A percentile compares a stretch with the other conserved stretches of the same genome.
phyloP scores from a whole-genome alignment of 2,113 vertebrate species.

The Sapajus apella region DNA sequence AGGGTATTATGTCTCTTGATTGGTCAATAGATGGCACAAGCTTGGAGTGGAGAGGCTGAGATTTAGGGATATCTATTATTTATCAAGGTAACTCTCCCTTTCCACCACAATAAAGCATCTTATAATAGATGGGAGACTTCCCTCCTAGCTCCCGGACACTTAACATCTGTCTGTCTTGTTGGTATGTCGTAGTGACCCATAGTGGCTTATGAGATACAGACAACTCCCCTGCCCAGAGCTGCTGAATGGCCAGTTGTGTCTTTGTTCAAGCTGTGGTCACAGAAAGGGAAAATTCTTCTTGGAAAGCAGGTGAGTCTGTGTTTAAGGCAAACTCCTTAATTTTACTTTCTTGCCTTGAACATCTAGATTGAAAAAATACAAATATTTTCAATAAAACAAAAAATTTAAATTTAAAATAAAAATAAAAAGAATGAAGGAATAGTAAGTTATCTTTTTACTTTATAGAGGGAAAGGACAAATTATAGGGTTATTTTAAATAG shows the following conservation, averaged over 20 bases:
- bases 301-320: background rate
- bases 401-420: background rate
- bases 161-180: background rate
- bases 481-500: conserved; percentile 39
- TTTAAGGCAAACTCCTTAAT: background rate
- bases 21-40: background rate
- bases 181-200: background rate
- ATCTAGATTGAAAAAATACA: background rate
- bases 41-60: background rate
- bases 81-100: background rate
- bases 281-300: background rate
- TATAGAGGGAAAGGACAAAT: background rate
- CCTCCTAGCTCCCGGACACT: background rate
- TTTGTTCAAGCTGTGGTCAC: background rate
- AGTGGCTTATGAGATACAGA: background rate
- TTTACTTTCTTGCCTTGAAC: background rate
- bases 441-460: background rate
- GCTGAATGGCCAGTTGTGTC: background rate
- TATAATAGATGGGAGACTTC: background rate
- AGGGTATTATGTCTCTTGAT: background rate
- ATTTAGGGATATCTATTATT: background rate
- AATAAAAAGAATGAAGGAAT: background rate
- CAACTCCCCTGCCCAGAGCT: background rate
- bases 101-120: background rate
- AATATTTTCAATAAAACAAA: background rate